Evolutionary conservation across 2,797 vertebrate genomes (phyloP).

Genomic region (Pipistrellus nathusii): DNA sequence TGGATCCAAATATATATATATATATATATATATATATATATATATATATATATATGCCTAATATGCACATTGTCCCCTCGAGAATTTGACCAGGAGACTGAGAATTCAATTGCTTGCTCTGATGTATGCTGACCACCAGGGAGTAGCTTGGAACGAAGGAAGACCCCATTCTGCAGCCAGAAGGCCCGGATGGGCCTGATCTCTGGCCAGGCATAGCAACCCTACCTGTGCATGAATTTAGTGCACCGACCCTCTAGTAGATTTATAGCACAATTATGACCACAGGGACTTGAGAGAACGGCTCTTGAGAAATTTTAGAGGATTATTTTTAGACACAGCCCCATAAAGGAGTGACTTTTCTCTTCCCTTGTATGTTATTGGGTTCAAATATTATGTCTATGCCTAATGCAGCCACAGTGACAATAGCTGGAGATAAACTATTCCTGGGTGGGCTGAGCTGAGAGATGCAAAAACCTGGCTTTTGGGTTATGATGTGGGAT

Average conservation of each 20-base stretch:
- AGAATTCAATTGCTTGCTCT: too few species aligned
- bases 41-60: neutral
- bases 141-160: too few species aligned
- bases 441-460: neutral
- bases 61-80: too few species aligned
- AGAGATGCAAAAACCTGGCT: neutral
- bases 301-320: neutral
- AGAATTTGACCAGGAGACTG: too few species aligned
- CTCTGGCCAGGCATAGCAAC: too few species aligned
- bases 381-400: neutral
- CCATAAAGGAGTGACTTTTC: neutral
- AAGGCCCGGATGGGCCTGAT: too few species aligned
- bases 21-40: neutral
- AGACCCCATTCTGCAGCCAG: accelerated
- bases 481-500: neutral
- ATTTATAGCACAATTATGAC: too few species aligned
- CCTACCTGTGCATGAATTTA: too few species aligned
- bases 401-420: neutral
- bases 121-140: too few species aligned
- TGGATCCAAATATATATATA: neutral
- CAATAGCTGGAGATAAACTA: neutral
- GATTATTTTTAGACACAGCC: neutral
- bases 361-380: neutral
- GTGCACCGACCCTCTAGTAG: too few species aligned
- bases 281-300: neutral